Base-by-base conservation (phyloP, 2,797 vertebrate genomes). In the Takifugu rubripes region DNA sequence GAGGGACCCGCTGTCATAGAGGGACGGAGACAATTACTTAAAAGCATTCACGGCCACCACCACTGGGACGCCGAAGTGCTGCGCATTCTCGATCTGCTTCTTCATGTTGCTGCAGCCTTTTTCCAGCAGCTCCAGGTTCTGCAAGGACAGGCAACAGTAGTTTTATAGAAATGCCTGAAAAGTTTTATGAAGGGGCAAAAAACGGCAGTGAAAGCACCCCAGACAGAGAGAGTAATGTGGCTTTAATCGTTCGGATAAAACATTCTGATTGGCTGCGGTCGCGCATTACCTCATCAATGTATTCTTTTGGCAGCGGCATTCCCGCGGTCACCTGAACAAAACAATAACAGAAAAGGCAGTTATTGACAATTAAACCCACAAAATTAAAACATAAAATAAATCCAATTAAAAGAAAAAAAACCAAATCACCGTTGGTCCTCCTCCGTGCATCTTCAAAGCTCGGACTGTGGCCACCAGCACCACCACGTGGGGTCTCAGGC, bases 371-470 rank as follows among this genome's bases (percentile, higher is more conserved):
- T 40, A 40, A 1, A 7, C 36, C 7, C 14, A 40, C 14, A 7
- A 40, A 7, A 14, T 7, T 7, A 40, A 14, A 40, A 14, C 36
- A 40, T 14, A 40, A 14, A 40, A 40, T 40, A 7, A 40, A 7
- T 1, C 7, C 3, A 40, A 14, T 7, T 40, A 40, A 7, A 3
- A 40, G 7, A 40, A 14, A 7, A 40, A 7, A 40, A 40, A 7
- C 1, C 7, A 21, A 76, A 94, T 91, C 68, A 99, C 97, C 11
- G 87, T 90, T 44, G 96, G 96, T 17, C 97, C 97, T 56, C 97
- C 97, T 25, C 97, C 97, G 0, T 99, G 97, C 97, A 99, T 99
- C 86, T 99, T 99, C 51, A 99, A 91, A 49, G 97, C 97, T 76
- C 96, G 86, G 52, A 99, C 89, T 0, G 97, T 99, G 62, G 96